phyloP scores from a whole-genome alignment of 1,140 invertebrate species.

The Caenorhabditis remanei region DNA sequence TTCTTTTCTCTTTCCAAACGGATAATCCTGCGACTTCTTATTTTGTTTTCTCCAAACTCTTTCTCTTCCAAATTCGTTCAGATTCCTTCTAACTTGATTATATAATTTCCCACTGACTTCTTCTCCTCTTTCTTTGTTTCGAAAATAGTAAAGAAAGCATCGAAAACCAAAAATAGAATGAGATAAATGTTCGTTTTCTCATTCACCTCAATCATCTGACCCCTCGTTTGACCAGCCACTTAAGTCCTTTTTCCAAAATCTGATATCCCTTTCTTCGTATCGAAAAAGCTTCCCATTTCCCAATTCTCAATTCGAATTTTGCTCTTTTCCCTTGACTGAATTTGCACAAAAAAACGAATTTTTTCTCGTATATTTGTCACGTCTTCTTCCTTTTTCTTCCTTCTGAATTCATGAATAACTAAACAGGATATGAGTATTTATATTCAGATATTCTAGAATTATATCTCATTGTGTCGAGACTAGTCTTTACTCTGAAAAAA shows the following conservation, averaged over 20 bases:
- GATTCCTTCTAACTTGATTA: constrained; percentile 14
- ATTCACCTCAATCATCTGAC: background rate
- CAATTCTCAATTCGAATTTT: constrained; percentile 40
- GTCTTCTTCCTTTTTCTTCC: background rate
- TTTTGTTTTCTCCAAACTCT: background rate
- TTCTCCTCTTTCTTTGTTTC: background rate
- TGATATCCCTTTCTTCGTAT: constrained; percentile 45
- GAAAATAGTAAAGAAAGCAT: background rate
- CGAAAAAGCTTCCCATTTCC: background rate
- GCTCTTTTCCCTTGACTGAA: constrained; percentile 38
- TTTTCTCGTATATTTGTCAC: constrained; percentile 25
- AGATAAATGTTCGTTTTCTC: constrained; percentile 6
- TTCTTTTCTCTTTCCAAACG: background rate
- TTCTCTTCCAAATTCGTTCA: background rate
- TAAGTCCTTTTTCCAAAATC: background rate
- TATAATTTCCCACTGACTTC: background rate
- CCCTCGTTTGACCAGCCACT: background rate
- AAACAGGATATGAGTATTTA: constrained; percentile 1
- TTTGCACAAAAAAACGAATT: constrained; percentile 38
- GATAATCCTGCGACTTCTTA: background rate
- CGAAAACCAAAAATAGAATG: background rate
- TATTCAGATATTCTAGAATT: background rate
- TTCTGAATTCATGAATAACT: constrained; percentile 53
- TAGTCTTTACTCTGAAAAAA: background rate
- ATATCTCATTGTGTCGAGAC: background rate